These are phyloP conservation scores for Candoia aspera DNA, from an alignment of 2,113 vertebrate genomes.

Conservation along the genomic window DNA sequence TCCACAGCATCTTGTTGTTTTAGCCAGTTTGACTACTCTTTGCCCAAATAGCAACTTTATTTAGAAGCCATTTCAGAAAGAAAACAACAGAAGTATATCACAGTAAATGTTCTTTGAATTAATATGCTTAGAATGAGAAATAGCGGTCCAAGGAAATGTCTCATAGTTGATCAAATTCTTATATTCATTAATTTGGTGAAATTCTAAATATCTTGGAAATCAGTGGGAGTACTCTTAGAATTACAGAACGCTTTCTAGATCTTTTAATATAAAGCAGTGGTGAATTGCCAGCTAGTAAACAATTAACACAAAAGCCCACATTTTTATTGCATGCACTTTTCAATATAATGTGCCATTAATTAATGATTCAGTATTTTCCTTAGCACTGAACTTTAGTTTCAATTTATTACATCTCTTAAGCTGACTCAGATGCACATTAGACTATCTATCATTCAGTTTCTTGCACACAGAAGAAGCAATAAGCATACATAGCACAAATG, in stretches of 20 bases:
- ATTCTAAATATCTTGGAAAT: constrained; percentile 7
- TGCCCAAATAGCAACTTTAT: not conserved
- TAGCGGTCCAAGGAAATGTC: not conserved
- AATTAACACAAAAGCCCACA: constrained; percentile 9
- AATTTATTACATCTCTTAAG: constrained; percentile 3
- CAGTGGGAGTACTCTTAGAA: not conserved
- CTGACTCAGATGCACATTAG: not conserved
- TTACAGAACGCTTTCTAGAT: not conserved
- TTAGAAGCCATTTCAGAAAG: not conserved
- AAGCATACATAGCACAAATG: constrained; percentile 7
- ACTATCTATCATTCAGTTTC: not conserved
- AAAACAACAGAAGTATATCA: constrained; percentile 8
- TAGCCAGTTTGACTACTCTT: not conserved
- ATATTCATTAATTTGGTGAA: constrained; percentile 4
- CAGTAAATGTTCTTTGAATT: not conserved
- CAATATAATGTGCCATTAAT: constrained; percentile 9
- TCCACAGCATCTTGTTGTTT: not conserved
- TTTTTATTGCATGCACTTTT: constrained; percentile 1
- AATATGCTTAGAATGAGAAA: not conserved
- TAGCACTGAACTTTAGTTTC: not conserved
- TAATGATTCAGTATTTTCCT: constrained; percentile 24
- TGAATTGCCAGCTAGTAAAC: constrained; percentile 15
- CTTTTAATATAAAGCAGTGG: not conserved
- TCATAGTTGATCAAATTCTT: not conserved
- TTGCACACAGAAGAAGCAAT: not conserved